Percentiles rank a stretch among this genome's conserved stretches.
These are phyloP conservation scores for Clinocottus analis DNA, from an alignment of 2,113 vertebrate species.

Conservation along the genomic window DNA sequence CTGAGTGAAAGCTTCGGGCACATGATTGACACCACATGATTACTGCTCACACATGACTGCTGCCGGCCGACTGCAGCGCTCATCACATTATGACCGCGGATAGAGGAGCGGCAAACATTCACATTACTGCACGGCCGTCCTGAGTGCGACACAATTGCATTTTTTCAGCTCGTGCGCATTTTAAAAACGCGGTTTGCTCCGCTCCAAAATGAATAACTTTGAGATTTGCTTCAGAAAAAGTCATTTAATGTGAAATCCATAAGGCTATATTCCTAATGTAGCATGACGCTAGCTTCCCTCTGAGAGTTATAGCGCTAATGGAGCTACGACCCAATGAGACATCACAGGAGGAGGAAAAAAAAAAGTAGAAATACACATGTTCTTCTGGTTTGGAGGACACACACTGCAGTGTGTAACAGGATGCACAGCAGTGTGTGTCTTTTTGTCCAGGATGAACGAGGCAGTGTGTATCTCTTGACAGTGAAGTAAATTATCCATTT, in stretches of 20 bases:
- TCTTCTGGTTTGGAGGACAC: slow-evolving; percentile 27
- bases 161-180: neutral
- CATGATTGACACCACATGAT: slow-evolving; percentile 75
- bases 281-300: slow-evolving; percentile 61
- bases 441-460: slow-evolving; percentile 44
- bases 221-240: slow-evolving; percentile 46
- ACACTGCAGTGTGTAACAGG: slow-evolving; percentile 9
- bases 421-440: slow-evolving; percentile 32
- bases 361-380: slow-evolving; percentile 22
- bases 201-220: slow-evolving; percentile 31
- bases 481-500: slow-evolving; percentile 72
- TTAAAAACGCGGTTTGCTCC: neutral
- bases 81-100: slow-evolving; percentile 48
- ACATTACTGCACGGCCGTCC: slow-evolving; percentile 6
- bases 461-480: slow-evolving; percentile 47
- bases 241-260: slow-evolving; percentile 68
- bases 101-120: slow-evolving; percentile 24
- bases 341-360: slow-evolving; percentile 8
- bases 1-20: slow-evolving; percentile 68
- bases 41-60: slow-evolving; percentile 70
- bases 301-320: slow-evolving; percentile 69
- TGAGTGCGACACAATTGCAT: neutral
- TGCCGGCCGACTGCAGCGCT: slow-evolving; percentile 50
- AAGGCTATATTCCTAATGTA: slow-evolving; percentile 67
- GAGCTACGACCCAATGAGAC: slow-evolving; percentile 61